Percentiles rank a stretch among this genome's conserved stretches.
phyloP scores from a whole-genome alignment of 2,888 invertebrate genomes.

The Trissolcus japonicus region DNA sequence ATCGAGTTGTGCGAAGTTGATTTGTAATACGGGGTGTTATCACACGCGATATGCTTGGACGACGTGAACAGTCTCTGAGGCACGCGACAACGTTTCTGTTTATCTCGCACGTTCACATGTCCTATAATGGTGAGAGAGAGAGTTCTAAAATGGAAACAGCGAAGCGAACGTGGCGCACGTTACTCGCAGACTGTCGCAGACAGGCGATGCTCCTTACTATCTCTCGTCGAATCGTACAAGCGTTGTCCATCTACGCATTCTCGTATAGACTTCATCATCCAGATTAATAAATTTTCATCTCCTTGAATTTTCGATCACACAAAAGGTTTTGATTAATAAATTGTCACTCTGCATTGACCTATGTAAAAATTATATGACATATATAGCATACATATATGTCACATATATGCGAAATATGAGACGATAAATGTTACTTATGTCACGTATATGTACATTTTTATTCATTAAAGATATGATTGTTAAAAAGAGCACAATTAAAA shows the following conservation, averaged over 20 bases:
- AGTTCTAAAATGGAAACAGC: slow-evolving; percentile 53
- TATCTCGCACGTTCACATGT: slow-evolving; percentile 48
- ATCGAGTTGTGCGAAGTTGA: not conserved
- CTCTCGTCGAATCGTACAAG: slow-evolving; percentile 47
- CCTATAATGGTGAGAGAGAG: slow-evolving; percentile 43
- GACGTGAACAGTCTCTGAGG: slow-evolving; percentile 36
- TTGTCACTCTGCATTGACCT: no score
- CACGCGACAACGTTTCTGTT: slow-evolving; percentile 46
- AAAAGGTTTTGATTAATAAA: no score
- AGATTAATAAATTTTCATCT: not conserved
- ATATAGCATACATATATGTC: no score
- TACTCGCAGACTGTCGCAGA: slow-evolving; percentile 65
- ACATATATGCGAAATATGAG: no score
- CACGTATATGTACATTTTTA: no score
- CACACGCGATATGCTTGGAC: slow-evolving; percentile 23
- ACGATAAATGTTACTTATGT: no score
- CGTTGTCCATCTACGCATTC: slow-evolving; percentile 30
- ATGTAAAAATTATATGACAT: no score
- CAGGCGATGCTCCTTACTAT: slow-evolving; percentile 38
- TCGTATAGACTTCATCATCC: not conserved
- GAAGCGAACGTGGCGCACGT: slow-evolving; percentile 69
- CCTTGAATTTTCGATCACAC: no score
- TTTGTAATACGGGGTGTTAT: slow-evolving; percentile 12
- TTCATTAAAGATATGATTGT: no score
- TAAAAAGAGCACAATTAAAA: no score